These are phyloP conservation scores for Motacilla alba DNA, from an alignment of 2,113 vertebrate species.

Conservation along the genomic window DNA sequence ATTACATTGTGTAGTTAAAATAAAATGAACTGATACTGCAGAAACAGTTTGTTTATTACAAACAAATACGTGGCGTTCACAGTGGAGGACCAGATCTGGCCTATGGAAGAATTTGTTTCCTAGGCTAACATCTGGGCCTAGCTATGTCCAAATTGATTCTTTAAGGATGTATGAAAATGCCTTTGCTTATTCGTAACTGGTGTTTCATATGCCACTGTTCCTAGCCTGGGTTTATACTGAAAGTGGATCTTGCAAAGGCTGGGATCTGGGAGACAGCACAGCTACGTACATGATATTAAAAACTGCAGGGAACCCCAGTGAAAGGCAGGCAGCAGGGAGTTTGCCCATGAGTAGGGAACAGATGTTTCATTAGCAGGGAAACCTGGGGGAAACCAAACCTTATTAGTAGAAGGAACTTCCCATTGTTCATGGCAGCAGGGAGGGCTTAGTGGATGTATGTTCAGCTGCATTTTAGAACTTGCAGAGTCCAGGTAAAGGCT, in stretches of 20 bases:
- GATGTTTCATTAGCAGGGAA: background rate
- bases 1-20: background rate
- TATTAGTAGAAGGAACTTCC: background rate
- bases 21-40: background rate
- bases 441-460: background rate
- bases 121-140: background rate
- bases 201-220: background rate
- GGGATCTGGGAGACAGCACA: background rate
- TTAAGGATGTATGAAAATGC: background rate
- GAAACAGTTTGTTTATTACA: background rate
- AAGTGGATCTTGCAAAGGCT: background rate
- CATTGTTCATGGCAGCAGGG: background rate
- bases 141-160: background rate
- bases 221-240: background rate
- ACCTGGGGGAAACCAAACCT: background rate
- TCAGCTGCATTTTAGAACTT: background rate
- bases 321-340: background rate
- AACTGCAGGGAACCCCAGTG: background rate
- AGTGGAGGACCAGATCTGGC: background rate
- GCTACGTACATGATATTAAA: rapidly evolving
- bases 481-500: background rate
- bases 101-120: background rate
- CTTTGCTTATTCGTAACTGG: background rate
- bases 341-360: background rate
- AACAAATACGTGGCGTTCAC: background rate